phyloP scores from a whole-genome alignment of 2,797 vertebrate species.

The Phoxinus dragarum region DNA sequence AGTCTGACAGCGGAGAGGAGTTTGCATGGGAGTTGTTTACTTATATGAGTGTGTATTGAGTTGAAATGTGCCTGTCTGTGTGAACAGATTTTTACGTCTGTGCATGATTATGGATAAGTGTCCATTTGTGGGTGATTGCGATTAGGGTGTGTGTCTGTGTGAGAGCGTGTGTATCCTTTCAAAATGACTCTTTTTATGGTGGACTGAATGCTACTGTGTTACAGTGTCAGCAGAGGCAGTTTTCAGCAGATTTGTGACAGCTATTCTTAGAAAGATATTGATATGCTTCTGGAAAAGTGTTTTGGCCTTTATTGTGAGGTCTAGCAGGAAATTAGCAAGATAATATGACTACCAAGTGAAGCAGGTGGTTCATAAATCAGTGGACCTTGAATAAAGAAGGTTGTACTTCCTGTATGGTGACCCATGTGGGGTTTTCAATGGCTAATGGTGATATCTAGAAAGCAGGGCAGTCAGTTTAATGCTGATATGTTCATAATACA shows the following conservation, averaged over 20 bases:
- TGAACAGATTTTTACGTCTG: conserved; percentile 8
- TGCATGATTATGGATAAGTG: conserved; percentile 34
- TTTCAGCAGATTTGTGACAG: conserved; percentile 12
- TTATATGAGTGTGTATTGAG: conserved; percentile 27
- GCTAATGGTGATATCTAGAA: conserved; percentile 24
- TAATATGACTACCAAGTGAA: conserved; percentile 1
- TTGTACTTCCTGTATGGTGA: neutral
- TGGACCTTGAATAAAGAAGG: neutral
- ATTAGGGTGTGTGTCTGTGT: neutral
- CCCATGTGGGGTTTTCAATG: conserved; percentile 21
- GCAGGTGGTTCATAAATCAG: neutral
- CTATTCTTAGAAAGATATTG: conserved; percentile 20
- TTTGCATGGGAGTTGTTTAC: conserved; percentile 54
- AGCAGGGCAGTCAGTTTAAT: neutral
- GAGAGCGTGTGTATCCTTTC: neutral
- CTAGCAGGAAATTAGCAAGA: conserved; percentile 23
- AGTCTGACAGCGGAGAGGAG: conserved; percentile 70
- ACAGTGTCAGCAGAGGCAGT: neutral
- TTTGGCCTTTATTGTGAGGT: conserved; percentile 18
- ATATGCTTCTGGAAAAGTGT: conserved; percentile 22
- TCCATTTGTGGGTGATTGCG: conserved; percentile 43
- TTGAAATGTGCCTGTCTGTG: conserved; percentile 8
- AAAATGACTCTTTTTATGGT: neutral
- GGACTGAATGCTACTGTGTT: conserved; percentile 22
- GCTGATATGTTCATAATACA: neutral